A percentile compares a stretch with the other conserved stretches of the same genome.
These are phyloP conservation scores for Lutjanus argentimaculatus DNA, from an alignment of 2,797 vertebrate genomes.

Conservation along the genomic window DNA sequence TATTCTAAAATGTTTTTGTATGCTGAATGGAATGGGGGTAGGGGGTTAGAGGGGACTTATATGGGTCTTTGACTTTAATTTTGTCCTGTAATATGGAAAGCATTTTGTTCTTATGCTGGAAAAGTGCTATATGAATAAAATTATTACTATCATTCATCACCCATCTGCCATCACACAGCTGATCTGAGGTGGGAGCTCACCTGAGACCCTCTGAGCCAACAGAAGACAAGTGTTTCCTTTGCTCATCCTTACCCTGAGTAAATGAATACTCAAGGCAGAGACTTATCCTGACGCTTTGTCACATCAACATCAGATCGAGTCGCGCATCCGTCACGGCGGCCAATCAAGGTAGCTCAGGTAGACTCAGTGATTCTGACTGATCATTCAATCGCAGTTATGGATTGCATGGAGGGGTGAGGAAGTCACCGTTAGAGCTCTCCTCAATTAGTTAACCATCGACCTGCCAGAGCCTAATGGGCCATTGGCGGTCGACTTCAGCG, in stretches of 20 bases:
- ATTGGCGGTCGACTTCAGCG: constrained; percentile 47
- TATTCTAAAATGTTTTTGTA: no score
- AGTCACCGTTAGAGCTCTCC: constrained; percentile 51
- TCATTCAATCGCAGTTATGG: constrained; percentile 57
- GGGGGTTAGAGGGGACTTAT: no score
- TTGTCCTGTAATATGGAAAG: no score
- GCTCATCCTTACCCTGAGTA: constrained; percentile 21
- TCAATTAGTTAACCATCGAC: constrained; percentile 82
- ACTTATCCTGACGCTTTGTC: constrained; percentile 36
- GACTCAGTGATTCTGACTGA: constrained; percentile 56
- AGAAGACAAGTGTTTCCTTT: constrained; percentile 45
- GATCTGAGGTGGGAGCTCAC: constrained; percentile 45
- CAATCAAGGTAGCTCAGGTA: constrained; percentile 42
- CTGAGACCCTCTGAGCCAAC: constrained; percentile 40
- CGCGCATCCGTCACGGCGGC: constrained; percentile 49
- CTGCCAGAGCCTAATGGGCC: constrained; percentile 73
- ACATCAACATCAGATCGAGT: constrained; percentile 32
- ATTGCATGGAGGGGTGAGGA: constrained; percentile 48
- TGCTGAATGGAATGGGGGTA: no score
- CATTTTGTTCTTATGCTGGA: no score
- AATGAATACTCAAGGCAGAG: constrained; percentile 25
- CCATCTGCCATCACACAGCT: constrained; percentile 32
- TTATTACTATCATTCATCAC: constrained; percentile 53
- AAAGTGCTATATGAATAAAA: no score
- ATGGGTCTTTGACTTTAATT: no score